These are phyloP conservation scores for Melipona beecheii DNA, from an alignment of 2,888 invertebrate genomes.

Conservation along the genomic window DNA sequence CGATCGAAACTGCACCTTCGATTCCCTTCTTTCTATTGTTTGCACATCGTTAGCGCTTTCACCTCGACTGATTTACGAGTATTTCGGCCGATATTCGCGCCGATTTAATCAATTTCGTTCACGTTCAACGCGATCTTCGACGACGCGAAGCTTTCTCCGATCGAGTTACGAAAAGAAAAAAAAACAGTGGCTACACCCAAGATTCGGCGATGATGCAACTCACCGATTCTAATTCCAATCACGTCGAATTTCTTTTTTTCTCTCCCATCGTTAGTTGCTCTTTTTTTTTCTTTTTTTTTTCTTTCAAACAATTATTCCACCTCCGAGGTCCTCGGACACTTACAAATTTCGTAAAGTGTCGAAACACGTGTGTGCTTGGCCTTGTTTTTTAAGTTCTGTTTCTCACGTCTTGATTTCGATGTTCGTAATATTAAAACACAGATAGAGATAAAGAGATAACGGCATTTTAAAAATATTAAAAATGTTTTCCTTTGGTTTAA, in stretches of 20 bases:
- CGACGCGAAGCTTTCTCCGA: conserved; percentile 40
- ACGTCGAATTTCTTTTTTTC: conserved; percentile 21
- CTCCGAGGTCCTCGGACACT: conserved; percentile 1
- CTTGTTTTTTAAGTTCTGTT: too few species aligned
- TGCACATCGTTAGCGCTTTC: neutral
- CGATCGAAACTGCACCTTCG: too few species aligned
- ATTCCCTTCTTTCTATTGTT: neutral
- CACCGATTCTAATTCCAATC: conserved; percentile 37
- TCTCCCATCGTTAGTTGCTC: neutral
- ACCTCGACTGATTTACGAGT: neutral
- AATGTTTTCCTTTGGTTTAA: neutral
- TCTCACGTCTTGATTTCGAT: too few species aligned
- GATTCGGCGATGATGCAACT: conserved; percentile 31
- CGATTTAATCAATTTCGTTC: conserved; percentile 36
- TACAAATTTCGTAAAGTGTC: neutral
- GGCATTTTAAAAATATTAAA: neutral
- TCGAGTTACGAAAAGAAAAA: conserved; percentile 35
- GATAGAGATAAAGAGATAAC: neutral
- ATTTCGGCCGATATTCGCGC: neutral
- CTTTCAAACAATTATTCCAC: neutral
- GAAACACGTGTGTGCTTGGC: too few species aligned
- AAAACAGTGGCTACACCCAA: conserved; percentile 2
- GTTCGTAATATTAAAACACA: neutral
- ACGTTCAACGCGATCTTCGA: conserved; percentile 25
- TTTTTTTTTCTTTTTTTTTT: too few species aligned